A percentile compares a stretch with the other conserved stretches of the same genome.
These are phyloP conservation scores for Allolobophora icterica DNA, from an alignment of 2,888 invertebrate species.

Conservation along the genomic window DNA sequence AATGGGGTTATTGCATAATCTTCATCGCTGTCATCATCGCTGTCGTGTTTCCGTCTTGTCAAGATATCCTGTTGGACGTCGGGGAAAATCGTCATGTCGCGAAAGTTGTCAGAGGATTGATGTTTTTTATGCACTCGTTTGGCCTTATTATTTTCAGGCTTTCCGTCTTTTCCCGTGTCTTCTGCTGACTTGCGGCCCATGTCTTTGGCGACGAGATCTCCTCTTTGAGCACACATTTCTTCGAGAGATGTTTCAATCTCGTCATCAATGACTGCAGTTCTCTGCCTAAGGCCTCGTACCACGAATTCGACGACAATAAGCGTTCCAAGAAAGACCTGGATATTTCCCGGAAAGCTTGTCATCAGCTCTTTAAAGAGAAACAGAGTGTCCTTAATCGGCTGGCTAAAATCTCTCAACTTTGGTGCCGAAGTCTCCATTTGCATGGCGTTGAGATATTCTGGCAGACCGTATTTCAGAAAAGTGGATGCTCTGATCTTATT, in stretches of 20 bases:
- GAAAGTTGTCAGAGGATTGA: slow-evolving; percentile 66
- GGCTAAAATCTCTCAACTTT: neutral
- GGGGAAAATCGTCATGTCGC: slow-evolving; percentile 62
- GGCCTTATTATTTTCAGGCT: neutral
- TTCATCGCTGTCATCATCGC: slow-evolving; percentile 30
- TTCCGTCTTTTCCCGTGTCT: neutral
- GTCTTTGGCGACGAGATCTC: neutral
- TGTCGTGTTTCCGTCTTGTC: slow-evolving; percentile 43
- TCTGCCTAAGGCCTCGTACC: neutral
- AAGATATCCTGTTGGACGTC: slow-evolving; percentile 58
- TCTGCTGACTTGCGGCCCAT: neutral
- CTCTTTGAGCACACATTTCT: slow-evolving; percentile 11
- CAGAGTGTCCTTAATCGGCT: slow-evolving; percentile 29
- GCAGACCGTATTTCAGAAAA: slow-evolving; percentile 38
- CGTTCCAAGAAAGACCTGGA: neutral
- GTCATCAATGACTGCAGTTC: slow-evolving; percentile 27
- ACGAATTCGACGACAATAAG: neutral
- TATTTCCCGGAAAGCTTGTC: slow-evolving; percentile 11
- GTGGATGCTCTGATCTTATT: slow-evolving; percentile 38
- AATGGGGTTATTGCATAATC: neutral
- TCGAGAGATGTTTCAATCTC: neutral
- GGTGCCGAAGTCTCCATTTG: neutral
- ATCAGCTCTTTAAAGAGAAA: neutral
- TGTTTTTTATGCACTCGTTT: neutral
- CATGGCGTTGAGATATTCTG: slow-evolving; percentile 33